Base-by-base conservation (phyloP, 2,888 invertebrate genomes). In the Ormyrus pomaceus region DNA sequence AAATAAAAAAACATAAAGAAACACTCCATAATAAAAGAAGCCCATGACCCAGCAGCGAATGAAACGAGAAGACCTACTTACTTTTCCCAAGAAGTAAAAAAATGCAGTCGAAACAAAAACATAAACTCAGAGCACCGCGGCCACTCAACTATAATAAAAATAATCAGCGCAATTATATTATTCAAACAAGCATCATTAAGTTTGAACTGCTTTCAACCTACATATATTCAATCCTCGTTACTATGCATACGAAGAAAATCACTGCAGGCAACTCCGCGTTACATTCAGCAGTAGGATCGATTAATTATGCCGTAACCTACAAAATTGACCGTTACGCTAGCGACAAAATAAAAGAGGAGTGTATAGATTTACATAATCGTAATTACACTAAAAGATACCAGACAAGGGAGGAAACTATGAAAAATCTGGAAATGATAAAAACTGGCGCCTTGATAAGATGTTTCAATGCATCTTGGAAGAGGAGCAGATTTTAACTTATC, bases 111-210 rank as follows among this genome's bases (percentile, higher is more conserved):
- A 68, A 68, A 11, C 56, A n/a, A 56, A 68, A 71, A n/a, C 61
- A 10, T 51, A 71, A 19, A 19, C 61, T n/a, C 13, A 56, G 46
- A 9, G 8, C 46, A 45, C n/a, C 45, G 11, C 6, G 8, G 59
- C 50, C n/a, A 11, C n/a, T 58, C 48, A 65, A 13, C n/a, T 56
- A 50, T 45, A 34, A 64, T 19, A 73, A 64, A 73, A 71, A 50
- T 55, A 61, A 69, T 68, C 53, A 61, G 5, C 51, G 59, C 53
- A 68, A 55, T 76, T 61, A 46, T 61, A 69, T 68, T 68, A 46
- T 68, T 53, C 11, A 10, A 13, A 10, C 55, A 48, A 55, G 66
- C 45, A 51, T 68, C 68, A 59, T 68, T 75, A 59, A 68, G n/a
- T 19, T 19, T 19, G 19, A 19, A 19, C 19, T 19, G 19, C 19